These are phyloP conservation scores for Luehdorfia chinensis DNA, from an alignment of 1,140 invertebrate genomes.

Conservation along the genomic window DNA sequence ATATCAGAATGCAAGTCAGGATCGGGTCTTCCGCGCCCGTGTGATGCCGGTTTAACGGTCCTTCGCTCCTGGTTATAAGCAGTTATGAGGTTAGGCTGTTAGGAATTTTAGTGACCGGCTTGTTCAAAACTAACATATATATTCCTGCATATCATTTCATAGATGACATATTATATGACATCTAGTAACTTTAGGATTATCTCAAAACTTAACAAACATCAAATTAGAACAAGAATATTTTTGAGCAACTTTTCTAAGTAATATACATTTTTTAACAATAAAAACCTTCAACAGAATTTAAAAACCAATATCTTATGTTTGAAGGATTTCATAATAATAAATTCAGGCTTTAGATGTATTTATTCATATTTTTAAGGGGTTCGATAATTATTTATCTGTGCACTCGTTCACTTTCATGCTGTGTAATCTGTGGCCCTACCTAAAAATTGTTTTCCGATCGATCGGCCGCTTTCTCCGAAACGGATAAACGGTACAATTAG, in stretches of 20 bases:
- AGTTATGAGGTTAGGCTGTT: constrained; percentile 24
- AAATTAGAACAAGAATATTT: no score
- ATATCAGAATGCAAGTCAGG: constrained; percentile 56
- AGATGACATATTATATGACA: no score
- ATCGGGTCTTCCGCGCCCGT: constrained; percentile 41
- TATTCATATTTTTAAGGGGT: no score
- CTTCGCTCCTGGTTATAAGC: constrained; percentile 22
- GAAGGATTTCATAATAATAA: no score
- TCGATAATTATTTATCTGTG: constrained; percentile 7
- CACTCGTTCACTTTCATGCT: not conserved
- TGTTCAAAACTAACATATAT: no score
- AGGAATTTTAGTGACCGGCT: not conserved
- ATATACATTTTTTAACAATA: no score
- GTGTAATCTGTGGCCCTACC: constrained; percentile 24
- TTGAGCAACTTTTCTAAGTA: no score
- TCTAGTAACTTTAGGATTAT: no score
- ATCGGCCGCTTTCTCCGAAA: constrained; percentile 48
- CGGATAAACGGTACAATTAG: constrained; percentile 51
- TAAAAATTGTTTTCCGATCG: constrained; percentile 35
- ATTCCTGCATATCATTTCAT: no score
- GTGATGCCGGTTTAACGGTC: constrained; percentile 45
- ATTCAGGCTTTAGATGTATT: no score
- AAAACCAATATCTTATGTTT: no score
- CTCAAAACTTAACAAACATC: not conserved
- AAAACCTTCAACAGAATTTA: no score